These are phyloP conservation scores for Melanotaenia boesemani DNA, from an alignment of 2,797 vertebrate genomes.

Conservation along the genomic window DNA sequence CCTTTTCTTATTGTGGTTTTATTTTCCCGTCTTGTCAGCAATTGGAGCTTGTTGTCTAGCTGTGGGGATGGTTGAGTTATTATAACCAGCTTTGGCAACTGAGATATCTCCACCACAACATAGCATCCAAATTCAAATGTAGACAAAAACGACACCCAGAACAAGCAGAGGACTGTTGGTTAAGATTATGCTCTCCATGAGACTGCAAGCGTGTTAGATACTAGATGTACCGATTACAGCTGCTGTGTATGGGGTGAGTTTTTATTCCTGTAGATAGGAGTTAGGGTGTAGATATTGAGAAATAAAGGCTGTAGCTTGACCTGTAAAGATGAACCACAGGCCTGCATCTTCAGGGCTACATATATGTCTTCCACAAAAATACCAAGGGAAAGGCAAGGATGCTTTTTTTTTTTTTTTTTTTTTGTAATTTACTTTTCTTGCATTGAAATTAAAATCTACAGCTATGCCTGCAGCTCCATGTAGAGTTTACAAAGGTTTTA, in stretches of 20 bases:
- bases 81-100: not conserved
- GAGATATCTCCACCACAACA: conserved; percentile 13
- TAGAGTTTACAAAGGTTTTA: not conserved
- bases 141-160: not conserved
- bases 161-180: not conserved
- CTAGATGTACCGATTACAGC: not conserved
- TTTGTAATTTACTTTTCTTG: not conserved
- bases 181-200: not conserved
- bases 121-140: not conserved
- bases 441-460: too few relatives aligned
- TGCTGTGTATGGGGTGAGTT: not conserved
- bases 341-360: not conserved
- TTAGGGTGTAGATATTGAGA: not conserved
- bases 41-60: not conserved
- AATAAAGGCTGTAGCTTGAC: too few relatives aligned
- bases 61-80: not conserved
- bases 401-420: not conserved
- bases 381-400: not conserved
- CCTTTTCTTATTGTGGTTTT: not conserved
- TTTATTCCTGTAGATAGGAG: not conserved
- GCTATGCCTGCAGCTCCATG: too few relatives aligned
- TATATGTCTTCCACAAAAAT: not conserved
- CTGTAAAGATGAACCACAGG: too few relatives aligned
- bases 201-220: too few relatives aligned
- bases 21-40: not conserved